Percentiles rank a stretch among this genome's conserved stretches.
Conservation (phyloP, 2,888 invertebrate species). For the Hirtodrosophila confusa region DNA sequence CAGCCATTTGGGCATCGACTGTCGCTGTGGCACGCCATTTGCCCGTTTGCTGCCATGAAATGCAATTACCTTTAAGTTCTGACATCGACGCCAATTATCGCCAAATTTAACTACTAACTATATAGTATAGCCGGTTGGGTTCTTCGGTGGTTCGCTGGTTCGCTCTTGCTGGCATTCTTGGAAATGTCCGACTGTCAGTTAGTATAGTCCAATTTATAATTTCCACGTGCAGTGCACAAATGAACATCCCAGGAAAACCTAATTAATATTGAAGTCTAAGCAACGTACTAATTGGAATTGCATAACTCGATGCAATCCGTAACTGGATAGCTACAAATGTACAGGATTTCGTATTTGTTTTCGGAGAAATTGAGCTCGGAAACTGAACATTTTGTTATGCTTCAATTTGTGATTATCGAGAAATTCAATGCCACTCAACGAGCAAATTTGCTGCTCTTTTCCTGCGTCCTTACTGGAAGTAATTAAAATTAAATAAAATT, state of each 20-base stretch:
- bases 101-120: slow-evolving; percentile 41
- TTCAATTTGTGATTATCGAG: too few species aligned
- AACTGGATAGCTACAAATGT: too few species aligned
- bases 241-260: slow-evolving; percentile 22
- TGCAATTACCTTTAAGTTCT: slow-evolving; percentile 60
- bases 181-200: slow-evolving; percentile 28
- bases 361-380: too few species aligned
- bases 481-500: too few species aligned
- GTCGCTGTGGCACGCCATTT: slow-evolving; percentile 60
- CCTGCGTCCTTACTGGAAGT: too few species aligned
- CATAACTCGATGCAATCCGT: too few species aligned
- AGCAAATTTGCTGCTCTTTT: too few species aligned
- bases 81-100: slow-evolving; percentile 59
- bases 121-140: neutral
- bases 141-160: neutral
- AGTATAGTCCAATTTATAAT: slow-evolving; percentile 13
- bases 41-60: slow-evolving; percentile 37
- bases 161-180: slow-evolving; percentile 12
- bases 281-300: slow-evolving; percentile 19
- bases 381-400: too few species aligned
- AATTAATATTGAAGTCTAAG: slow-evolving; percentile 34
- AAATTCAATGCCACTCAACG: too few species aligned
- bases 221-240: slow-evolving; percentile 13
- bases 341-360: too few species aligned
- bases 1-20: slow-evolving; percentile 13